Base-by-base conservation (phyloP, 1,140 invertebrate species). In the Aphis gossypii region DNA sequence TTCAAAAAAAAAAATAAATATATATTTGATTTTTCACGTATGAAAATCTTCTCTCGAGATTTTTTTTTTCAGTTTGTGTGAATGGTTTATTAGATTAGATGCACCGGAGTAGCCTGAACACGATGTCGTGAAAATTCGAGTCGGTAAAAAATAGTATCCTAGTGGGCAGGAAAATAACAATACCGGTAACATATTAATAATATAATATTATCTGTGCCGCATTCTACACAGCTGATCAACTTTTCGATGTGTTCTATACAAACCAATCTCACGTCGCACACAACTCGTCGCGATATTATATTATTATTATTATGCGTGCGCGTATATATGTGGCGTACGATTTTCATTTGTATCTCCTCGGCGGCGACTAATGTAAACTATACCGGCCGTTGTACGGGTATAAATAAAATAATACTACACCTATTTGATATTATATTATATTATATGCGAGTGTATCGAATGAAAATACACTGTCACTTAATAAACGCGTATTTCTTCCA, bases 361-460 rank as follows among this genome's bases (percentile, higher is more conserved):
- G 20, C 21, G 41, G 25, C 9, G 41, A 48, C 48, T 41, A 56
- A 89, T 38, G 51, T 38, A 54, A 56, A 54, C 35, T 76, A 76
- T 35, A 76, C 60, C 5, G n/a, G 60, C 60, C n/a, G 60, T 35
- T 76, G 60, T 35, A 60, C 18, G 60, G 60, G 60, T n/a, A 76
- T 76, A 76, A 76, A 76, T 76, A 76, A 76, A 76, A 76, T 76
- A n/a, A 76, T 76, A 76, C 9, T 60, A 76, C n/a, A n/a, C 30
- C 60, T 76, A 76, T 76, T 76, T 18, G 60, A 86, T 86, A 38
- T 46, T 5, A 23, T 44, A 46, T 44, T 14, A 41, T 41, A 83
- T 83, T 84, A 11, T 84, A 44, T 20, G 9, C 88, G 88, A 25
- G 88, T 89, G 88, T 89, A 41, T 54, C 88, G 88, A 89, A 89